These are phyloP conservation scores for Anarhynchus alexandrinus DNA, from an alignment of 2,113 vertebrate genomes.

Conservation along the genomic window DNA sequence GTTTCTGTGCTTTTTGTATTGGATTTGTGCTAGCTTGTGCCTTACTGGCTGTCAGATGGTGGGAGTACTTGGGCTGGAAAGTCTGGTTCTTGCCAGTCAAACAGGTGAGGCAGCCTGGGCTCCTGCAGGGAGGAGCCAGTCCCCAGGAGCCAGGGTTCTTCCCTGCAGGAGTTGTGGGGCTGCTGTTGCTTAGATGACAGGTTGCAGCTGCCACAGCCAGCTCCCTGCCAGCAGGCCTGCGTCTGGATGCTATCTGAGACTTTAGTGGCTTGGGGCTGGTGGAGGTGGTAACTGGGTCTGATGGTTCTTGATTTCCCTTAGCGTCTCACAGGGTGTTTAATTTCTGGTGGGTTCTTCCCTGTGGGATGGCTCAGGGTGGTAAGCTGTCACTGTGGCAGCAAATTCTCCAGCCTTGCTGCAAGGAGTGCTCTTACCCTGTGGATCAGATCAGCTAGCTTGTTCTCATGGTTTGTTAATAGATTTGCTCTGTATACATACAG, in stretches of 20 bases:
- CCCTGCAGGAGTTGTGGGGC: background rate
- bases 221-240: background rate
- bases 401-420: background rate
- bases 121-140: background rate
- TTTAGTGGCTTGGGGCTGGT: background rate
- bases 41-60: background rate
- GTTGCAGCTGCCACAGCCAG: background rate
- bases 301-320: background rate
- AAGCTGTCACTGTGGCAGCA: background rate
- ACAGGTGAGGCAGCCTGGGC: constrained; percentile 30
- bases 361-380: background rate
- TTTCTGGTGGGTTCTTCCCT: background rate
- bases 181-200: background rate
- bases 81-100: constrained; percentile 38
- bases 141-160: background rate
- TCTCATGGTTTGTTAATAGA: background rate
- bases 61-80: constrained; percentile 39
- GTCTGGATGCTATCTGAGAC: background rate
- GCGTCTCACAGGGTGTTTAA: background rate
- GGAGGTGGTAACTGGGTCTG: background rate
- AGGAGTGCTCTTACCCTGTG: background rate
- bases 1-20: background rate
- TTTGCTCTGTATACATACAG: background rate
- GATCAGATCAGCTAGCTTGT: background rate
- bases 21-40: background rate